Conservation (phyloP, 1,140 invertebrate species). For the Mactra quadrangularis region DNA sequence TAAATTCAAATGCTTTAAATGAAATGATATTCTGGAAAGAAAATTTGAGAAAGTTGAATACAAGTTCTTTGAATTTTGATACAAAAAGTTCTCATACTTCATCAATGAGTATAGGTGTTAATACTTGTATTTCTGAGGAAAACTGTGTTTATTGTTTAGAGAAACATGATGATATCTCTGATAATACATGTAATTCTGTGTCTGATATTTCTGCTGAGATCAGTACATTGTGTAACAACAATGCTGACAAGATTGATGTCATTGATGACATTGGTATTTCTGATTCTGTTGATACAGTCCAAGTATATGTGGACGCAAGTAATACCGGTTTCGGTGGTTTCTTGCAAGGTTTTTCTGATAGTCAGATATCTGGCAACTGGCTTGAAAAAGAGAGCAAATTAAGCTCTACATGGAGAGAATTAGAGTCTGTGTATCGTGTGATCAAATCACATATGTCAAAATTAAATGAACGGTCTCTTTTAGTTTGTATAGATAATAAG, state of each 20-base stretch:
- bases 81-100: no score
- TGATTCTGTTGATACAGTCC: not conserved
- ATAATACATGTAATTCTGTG: no score
- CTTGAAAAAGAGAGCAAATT: not conserved
- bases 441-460: not conserved
- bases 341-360: not conserved
- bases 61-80: not conserved
- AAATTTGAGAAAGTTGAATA: conserved; percentile 17
- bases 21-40: conserved; percentile 24
- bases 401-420: not conserved
- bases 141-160: no score
- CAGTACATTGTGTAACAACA: no score
- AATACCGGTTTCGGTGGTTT: not conserved
- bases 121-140: no score
- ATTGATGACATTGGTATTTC: not conserved
- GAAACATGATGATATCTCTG: no score
- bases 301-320: conserved; percentile 2
- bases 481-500: not conserved
- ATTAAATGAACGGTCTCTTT: not conserved
- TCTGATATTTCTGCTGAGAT: no score
- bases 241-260: no score
- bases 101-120: no score
- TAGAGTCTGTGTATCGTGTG: not conserved
- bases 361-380: not conserved
- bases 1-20: conserved; percentile 6